These are phyloP conservation scores for Syngnathus floridae DNA, from an alignment of 2,113 vertebrate species.

Conservation along the genomic window DNA sequence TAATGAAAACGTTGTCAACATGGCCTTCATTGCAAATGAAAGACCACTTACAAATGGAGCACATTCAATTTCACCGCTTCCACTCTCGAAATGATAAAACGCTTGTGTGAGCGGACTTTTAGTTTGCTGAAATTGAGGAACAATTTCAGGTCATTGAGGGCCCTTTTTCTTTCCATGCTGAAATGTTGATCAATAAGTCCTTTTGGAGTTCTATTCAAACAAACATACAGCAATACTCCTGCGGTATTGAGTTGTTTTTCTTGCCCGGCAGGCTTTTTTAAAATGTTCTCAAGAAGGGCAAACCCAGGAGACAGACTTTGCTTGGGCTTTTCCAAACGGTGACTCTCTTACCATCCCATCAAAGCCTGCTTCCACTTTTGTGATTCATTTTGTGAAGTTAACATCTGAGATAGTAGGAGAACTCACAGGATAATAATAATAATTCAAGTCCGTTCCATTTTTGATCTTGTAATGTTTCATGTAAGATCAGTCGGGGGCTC, in stretches of 20 bases:
- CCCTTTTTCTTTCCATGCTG: conserved; percentile 48
- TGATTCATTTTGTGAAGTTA: conserved; percentile 15
- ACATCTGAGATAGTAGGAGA: conserved; percentile 18
- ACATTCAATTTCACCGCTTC: conserved; percentile 12
- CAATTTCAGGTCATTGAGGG: conserved; percentile 57
- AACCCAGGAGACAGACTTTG: conserved; percentile 47
- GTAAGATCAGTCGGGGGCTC: background rate
- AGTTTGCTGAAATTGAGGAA: conserved; percentile 64
- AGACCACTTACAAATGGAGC: conserved; percentile 16
- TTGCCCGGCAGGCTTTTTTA: conserved; percentile 49
- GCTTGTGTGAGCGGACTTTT: conserved; percentile 48
- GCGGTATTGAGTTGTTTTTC: conserved; percentile 70
- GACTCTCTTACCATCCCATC: conserved; percentile 27
- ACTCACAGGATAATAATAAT: background rate
- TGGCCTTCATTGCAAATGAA: conserved; percentile 6
- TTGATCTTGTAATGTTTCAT: background rate
- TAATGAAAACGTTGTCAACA: conserved; percentile 2
- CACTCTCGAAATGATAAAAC: conserved; percentile 12
- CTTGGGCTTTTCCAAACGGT: conserved; percentile 25
- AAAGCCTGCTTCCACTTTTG: conserved; percentile 12
- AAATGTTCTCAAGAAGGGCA: conserved; percentile 51
- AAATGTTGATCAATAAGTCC: conserved; percentile 66
- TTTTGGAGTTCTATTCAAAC: conserved; percentile 64
- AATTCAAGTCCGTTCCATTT: too few species aligned
- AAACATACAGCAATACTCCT: conserved; percentile 63